Percentiles rank a stretch among this genome's conserved stretches.
These are phyloP conservation scores for Brachypalpus laphriformis DNA, from an alignment of 2,888 invertebrate genomes.

Conservation along the genomic window DNA sequence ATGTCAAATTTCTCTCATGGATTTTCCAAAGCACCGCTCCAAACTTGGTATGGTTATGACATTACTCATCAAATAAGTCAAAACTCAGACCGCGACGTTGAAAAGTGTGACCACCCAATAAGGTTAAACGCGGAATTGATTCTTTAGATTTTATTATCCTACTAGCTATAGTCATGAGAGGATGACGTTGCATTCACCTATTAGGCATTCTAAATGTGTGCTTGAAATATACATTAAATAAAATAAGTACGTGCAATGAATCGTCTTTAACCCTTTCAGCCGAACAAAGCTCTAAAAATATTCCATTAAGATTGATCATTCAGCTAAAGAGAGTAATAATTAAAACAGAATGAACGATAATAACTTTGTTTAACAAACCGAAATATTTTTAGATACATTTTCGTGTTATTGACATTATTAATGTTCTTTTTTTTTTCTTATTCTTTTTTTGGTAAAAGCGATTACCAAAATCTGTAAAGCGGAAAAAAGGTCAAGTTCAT, in stretches of 20 bases:
- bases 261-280: neutral
- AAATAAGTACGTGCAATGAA: conserved; percentile 17
- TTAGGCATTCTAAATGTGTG: conserved; percentile 2
- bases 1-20: neutral
- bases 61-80: neutral
- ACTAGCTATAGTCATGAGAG: neutral
- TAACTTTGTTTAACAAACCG: neutral
- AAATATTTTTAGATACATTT: neutral
- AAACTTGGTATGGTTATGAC: neutral
- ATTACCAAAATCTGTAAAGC: neutral
- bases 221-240: neutral
- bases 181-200: neutral
- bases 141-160: neutral
- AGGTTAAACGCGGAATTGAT: neutral
- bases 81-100: neutral
- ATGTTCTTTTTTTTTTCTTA: too few species aligned
- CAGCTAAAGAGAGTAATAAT: neutral
- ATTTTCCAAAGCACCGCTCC: neutral
- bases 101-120: conserved; percentile 8
- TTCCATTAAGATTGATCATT: neutral
- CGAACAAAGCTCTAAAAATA: neutral
- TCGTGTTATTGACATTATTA: neutral
- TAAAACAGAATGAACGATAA: neutral
- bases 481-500: conserved; percentile 38
- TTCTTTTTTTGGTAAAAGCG: neutral